These are phyloP conservation scores for Lanius collurio DNA, from an alignment of 2,113 vertebrate genomes.

Conservation along the genomic window DNA sequence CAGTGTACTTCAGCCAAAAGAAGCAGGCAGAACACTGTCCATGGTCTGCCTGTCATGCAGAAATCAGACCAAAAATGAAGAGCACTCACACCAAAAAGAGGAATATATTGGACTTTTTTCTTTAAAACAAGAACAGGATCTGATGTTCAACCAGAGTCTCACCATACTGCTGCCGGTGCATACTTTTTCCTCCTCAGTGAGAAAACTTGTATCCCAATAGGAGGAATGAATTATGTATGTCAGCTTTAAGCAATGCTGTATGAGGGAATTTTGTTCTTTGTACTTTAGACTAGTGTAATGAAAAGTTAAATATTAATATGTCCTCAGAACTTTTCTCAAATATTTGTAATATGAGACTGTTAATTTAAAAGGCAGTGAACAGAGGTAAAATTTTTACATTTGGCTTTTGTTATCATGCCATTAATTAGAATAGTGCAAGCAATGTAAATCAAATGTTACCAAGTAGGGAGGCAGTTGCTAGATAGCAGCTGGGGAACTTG, in stretches of 20 bases:
- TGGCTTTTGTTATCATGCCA: background rate
- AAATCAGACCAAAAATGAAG: background rate
- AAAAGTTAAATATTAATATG: slow-evolving; percentile 59
- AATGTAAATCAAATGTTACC: background rate
- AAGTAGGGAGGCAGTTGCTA: background rate
- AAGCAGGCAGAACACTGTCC: background rate
- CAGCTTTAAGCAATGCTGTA: slow-evolving; percentile 2
- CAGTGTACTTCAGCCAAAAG: background rate
- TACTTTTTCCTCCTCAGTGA: background rate
- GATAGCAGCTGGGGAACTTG: background rate
- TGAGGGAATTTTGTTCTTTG: slow-evolving; percentile 5
- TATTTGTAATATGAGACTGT: slow-evolving; percentile 29
- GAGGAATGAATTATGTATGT: slow-evolving; percentile 12
- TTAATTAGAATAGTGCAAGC: background rate
- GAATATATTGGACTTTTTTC: background rate
- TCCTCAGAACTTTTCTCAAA: slow-evolving; percentile 18
- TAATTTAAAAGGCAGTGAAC: slow-evolving; percentile 14
- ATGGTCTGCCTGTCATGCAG: background rate
- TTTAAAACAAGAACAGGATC: background rate
- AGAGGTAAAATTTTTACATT: background rate
- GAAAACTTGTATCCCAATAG: background rate
- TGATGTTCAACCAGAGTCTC: background rate
- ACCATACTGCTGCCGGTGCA: background rate
- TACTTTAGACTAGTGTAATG: slow-evolving; percentile 17
- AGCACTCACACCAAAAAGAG: background rate